These are phyloP conservation scores for Agonopterix arenella DNA, from an alignment of 2,888 invertebrate species.

Conservation along the genomic window DNA sequence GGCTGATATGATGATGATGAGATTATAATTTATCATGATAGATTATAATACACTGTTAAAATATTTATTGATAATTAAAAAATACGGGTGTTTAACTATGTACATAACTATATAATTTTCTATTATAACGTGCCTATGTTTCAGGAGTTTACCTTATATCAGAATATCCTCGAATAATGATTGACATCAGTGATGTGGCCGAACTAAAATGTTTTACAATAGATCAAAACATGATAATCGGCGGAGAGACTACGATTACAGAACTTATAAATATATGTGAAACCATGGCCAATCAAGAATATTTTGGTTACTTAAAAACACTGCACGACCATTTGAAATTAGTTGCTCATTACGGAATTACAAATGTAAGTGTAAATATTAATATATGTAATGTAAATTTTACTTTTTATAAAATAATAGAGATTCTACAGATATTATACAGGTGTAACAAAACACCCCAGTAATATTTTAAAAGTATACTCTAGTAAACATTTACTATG, in stretches of 20 bases:
- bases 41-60: background rate
- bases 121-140: constrained; percentile 12
- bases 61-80: background rate
- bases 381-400: too few species aligned
- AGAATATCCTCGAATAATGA: constrained; percentile 67
- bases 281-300: constrained; percentile 39
- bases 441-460: too few species aligned
- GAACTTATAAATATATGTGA: constrained; percentile 71
- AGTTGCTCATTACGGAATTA: constrained; percentile 84
- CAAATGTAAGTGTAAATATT: constrained; percentile 85
- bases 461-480: too few species aligned
- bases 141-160: constrained; percentile 61
- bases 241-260: constrained; percentile 78
- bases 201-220: constrained; percentile 69
- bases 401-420: constrained; percentile 3
- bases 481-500: too few species aligned
- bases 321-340: constrained; percentile 81
- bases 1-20: too few species aligned
- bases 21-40: too few species aligned
- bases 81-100: background rate
- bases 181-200: constrained; percentile 78
- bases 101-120: background rate
- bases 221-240: constrained; percentile 69
- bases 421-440: too few species aligned
- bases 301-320: constrained; percentile 75